Conservation (phyloP, 2,113 vertebrate species). For the Prochilodus magdalenae region DNA sequence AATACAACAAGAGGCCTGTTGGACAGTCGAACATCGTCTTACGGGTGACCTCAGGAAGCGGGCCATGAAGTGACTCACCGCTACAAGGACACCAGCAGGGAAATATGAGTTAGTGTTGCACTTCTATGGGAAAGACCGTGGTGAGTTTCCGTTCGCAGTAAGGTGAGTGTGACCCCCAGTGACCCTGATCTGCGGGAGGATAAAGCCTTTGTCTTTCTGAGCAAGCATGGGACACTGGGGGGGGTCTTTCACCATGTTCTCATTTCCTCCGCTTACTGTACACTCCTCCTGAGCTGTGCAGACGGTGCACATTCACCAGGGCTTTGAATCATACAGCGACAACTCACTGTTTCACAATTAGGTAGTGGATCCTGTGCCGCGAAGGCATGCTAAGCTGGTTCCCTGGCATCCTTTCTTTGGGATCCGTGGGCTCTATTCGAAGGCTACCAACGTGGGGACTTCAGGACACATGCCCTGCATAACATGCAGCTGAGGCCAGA, state of each 20-base stretch:
- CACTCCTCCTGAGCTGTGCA: not conserved
- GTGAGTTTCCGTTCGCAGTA: not conserved
- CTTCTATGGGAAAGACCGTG: not conserved
- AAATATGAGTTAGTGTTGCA: not conserved
- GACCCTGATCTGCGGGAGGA: not conserved
- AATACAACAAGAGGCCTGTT: no score
- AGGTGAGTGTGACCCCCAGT: not conserved
- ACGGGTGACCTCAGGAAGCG: not conserved
- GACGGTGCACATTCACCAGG: no score
- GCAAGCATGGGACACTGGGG: not conserved
- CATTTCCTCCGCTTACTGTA: conserved; percentile 14
- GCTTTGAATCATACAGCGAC: no score
- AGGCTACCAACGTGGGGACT: no score
- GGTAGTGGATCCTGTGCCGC: not conserved
- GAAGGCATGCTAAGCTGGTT: no score
- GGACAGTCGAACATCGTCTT: not conserved
- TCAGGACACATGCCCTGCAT: no score
- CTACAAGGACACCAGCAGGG: not conserved
- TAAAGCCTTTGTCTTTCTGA: not conserved
- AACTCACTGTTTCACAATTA: not conserved
- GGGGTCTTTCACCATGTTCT: not conserved
- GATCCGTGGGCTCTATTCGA: no score
- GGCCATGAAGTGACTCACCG: not conserved
- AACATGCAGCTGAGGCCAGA: no score
- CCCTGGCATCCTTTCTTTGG: no score